Conservation (phyloP, 2,797 vertebrate genomes). For the Erpetoichthys calabaricus region DNA sequence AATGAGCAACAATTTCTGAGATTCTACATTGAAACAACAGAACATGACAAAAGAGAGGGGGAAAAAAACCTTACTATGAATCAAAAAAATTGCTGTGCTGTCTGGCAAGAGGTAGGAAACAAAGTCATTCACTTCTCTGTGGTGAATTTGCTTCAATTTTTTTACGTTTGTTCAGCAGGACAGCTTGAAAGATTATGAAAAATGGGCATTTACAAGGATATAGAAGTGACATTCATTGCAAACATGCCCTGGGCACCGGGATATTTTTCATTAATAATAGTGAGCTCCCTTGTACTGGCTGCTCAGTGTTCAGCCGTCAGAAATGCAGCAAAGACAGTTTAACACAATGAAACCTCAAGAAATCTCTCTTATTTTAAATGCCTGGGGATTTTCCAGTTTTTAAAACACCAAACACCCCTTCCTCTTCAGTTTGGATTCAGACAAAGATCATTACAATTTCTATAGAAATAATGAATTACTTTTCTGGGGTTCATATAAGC, state of each 20-base stretch:
- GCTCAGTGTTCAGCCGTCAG: not conserved
- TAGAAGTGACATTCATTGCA: conserved; percentile 22
- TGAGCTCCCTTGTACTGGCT: conserved; percentile 2
- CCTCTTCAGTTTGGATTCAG: too few relatives aligned
- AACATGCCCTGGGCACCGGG: conserved; percentile 33
- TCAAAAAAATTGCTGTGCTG: not conserved
- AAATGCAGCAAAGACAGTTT: too few relatives aligned
- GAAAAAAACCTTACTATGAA: not conserved
- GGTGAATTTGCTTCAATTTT: not conserved
- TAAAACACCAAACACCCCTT: too few relatives aligned
- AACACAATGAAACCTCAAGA: conserved; percentile 5
- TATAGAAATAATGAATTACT: too few relatives aligned
- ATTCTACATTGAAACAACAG: too few relatives aligned
- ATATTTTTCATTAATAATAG: conserved; percentile 37
- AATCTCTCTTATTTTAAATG: not conserved
- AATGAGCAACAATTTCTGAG: too few relatives aligned
- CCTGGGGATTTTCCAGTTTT: not conserved
- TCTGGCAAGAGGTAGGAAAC: not conserved
- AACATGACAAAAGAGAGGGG: too few relatives aligned
- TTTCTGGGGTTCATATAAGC: too few relatives aligned
- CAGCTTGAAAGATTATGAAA: conserved; percentile 4
- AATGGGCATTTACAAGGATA: not conserved
- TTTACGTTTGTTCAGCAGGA: not conserved
- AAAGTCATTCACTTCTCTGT: not conserved
- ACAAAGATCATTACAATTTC: too few relatives aligned